Conservation (phyloP, 1,140 invertebrate genomes). For the Danaus plexippus region DNA sequence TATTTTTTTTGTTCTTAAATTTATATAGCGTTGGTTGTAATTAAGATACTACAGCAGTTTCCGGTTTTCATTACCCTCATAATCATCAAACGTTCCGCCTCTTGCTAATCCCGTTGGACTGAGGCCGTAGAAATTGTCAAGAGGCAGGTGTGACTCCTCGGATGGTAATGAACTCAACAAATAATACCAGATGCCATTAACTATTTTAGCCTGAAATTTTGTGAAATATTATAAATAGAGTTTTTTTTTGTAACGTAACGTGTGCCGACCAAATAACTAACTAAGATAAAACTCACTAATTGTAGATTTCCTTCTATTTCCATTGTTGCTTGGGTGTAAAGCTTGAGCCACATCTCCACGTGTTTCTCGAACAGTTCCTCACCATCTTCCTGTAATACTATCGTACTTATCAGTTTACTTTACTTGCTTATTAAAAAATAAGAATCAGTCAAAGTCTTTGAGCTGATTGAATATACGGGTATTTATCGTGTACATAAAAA, state of each 20-base stretch:
- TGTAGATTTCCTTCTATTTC: conserved; percentile 67
- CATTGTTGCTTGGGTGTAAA: conserved; percentile 51
- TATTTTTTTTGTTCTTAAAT: too few relatives aligned
- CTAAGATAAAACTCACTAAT: conserved; percentile 40
- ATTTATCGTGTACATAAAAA: too few relatives aligned
- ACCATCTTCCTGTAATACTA: conserved; percentile 67
- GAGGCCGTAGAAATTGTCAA: conserved; percentile 67
- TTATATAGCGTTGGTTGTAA: too few relatives aligned
- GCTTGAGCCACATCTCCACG: conserved; percentile 45
- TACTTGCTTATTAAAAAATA: conserved; percentile 6
- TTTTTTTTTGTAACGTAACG: background rate
- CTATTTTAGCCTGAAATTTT: conserved; percentile 64
- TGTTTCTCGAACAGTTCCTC: conserved; percentile 60
- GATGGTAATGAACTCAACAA: conserved; percentile 71
- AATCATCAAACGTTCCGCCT: conserved; percentile 64
- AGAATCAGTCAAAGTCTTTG: too few relatives aligned
- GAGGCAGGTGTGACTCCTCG: conserved; percentile 49
- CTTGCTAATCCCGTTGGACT: conserved; percentile 73
- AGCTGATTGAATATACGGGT: too few relatives aligned
- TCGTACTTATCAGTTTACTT: conserved; percentile 35
- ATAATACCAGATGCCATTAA: conserved; percentile 73
- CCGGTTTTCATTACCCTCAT: conserved; percentile 49
- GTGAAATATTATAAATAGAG: conserved; percentile 5
- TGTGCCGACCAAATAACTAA: background rate
- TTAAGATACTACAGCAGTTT: too few relatives aligned